These are phyloP conservation scores for Apomyelois bistriatella DNA, from an alignment of 2,888 invertebrate genomes.

Conservation along the genomic window DNA sequence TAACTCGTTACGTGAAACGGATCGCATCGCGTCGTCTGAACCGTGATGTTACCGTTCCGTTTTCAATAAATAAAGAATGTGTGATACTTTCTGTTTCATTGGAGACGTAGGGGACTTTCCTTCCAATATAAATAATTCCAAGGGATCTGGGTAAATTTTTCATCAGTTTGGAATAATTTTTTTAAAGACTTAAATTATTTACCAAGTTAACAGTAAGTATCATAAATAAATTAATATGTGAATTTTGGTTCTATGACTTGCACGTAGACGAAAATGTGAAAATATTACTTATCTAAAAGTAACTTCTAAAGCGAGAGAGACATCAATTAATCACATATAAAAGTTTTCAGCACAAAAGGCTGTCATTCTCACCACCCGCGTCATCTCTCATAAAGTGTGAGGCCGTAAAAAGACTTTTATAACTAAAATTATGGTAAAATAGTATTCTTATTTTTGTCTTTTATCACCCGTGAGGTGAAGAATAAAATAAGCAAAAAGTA, in stretches of 20 bases:
- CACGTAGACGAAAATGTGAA: too few species aligned
- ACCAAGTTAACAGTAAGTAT: too few species aligned
- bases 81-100: conserved; percentile 7
- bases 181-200: too few species aligned
- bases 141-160: neutral
- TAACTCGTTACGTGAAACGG: conserved; percentile 28
- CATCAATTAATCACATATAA: conserved; percentile 8
- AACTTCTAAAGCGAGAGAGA: neutral
- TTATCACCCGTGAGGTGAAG: too few species aligned
- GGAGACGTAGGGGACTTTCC: neutral
- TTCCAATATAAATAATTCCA: neutral
- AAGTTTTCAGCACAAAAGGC: conserved; percentile 1
- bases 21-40: neutral
- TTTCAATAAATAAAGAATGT: conserved; percentile 10
- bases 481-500: too few species aligned
- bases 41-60: conserved; percentile 4
- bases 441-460: too few species aligned
- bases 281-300: neutral
- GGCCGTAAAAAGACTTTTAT: neutral
- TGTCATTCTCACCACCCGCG: neutral
- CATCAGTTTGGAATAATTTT: too few species aligned
- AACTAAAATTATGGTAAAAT: neutral
- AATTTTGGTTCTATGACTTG: too few species aligned
- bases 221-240: too few species aligned
- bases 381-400: conserved; percentile 1